Conservation (phyloP, 2,113 vertebrate genomes). For the Salvelinus sp. region DNA sequence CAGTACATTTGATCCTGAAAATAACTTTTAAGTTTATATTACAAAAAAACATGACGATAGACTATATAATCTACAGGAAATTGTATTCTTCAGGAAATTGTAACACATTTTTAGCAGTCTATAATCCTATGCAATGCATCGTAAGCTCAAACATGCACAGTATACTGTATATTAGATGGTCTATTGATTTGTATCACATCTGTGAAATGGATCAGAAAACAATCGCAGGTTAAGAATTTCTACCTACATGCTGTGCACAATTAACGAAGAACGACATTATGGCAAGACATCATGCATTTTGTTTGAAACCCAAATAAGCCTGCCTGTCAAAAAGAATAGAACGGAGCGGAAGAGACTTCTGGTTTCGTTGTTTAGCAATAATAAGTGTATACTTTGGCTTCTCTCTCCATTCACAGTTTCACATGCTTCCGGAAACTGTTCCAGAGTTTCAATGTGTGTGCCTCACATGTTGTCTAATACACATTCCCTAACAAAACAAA, state of each 20-base stretch:
- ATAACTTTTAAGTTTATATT: background rate
- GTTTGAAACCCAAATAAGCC: constrained; percentile 44
- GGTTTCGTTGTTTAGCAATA: constrained; percentile 67
- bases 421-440: constrained; percentile 53
- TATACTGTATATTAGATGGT: background rate
- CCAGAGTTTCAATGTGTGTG: constrained; percentile 59
- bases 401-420: constrained; percentile 45
- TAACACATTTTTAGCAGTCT: background rate
- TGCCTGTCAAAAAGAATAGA: constrained; percentile 64
- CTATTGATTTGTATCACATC: background rate
- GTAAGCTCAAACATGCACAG: background rate
- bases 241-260: constrained; percentile 20
- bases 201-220: constrained; percentile 19
- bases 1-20: background rate
- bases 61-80: background rate
- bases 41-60: background rate
- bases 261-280: constrained; percentile 43
- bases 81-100: constrained; percentile 21
- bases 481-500: too few relatives aligned
- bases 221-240: constrained; percentile 15
- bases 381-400: constrained; percentile 73
- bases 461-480: constrained; percentile 5
- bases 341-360: constrained; percentile 50
- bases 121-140: background rate
- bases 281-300: constrained; percentile 56